Evolutionary conservation across 2,888 invertebrate species (phyloP), one percentile per base, ranked within the genome.

Genomic region (Andricus curvator): DNA sequence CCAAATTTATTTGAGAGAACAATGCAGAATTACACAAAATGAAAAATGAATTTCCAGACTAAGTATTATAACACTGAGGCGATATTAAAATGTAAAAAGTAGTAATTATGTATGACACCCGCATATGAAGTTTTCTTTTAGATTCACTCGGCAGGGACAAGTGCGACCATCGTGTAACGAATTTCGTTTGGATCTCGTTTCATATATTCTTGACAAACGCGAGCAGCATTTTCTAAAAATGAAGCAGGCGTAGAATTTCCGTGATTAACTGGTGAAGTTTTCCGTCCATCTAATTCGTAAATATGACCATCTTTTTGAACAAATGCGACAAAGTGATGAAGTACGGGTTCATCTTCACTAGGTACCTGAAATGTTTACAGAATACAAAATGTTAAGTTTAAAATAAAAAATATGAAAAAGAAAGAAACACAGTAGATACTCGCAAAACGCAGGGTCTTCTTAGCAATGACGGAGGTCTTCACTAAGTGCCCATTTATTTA

Each of bases 311-410:
- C 95, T 86, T 96, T 96, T 85, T 97, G 95, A 22, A 99, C 95
- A 91, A 99, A 96, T 15, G 98, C 95, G 60, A 99, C 96, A 91
- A 99, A 99, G 92, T 99, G 99, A 90, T 97, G 96, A 88, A 96
- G 96, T 0, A 97, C 96, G 82, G 96, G 95, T 81, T 97, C 96
- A 85, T 97, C 96, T n/a, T 95, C 95, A 91, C 95, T 93, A 60
- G 97, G 96, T 65, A 96, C 96, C 94, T 94, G 84, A 83, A 89
- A 86, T 88, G n/a, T 56, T 41, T 29, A 48, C 29, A 48, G 11
- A 70, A 70, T 29, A 20, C 51, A 44, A 11, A 44, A 15, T 13
- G 20, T 62, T 17, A 8, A 2, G 51, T 51, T 44, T 2, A 9
- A 76, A 67, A 65, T 77, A 25, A 41, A 48, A 56, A 37, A 77